phyloP scores from a whole-genome alignment of 1,140 invertebrate species.

The Drosophila willistoni region DNA sequence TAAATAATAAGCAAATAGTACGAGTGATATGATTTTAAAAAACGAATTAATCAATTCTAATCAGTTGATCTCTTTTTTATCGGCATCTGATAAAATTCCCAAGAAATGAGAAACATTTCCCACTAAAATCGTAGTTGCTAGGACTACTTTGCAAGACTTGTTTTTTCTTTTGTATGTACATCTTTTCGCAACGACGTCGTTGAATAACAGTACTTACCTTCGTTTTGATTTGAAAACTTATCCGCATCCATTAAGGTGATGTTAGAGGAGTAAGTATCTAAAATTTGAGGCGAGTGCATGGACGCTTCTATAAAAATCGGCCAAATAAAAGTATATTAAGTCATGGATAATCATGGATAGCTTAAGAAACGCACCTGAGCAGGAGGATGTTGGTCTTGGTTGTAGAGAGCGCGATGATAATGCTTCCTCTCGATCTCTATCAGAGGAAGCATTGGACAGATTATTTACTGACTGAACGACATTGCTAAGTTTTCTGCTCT shows the following conservation, averaged over 20 bases:
- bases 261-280: slow-evolving; percentile 60
- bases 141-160: too few relatives aligned
- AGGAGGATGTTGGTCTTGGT: slow-evolving; percentile 64
- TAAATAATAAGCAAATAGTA: too few relatives aligned
- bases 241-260: slow-evolving; percentile 48
- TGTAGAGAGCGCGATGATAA: slow-evolving; percentile 20
- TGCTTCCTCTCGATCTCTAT: slow-evolving; percentile 26
- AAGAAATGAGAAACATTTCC: too few relatives aligned
- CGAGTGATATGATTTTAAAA: too few relatives aligned
- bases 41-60: too few relatives aligned
- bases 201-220: slow-evolving; percentile 34
- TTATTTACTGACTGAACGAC: slow-evolving; percentile 40
- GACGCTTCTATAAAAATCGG: slow-evolving; percentile 57
- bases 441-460: slow-evolving; percentile 26
- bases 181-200: too few relatives aligned
- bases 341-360: neutral
- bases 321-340: neutral
- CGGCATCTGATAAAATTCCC: too few relatives aligned
- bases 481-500: slow-evolving; percentile 85
- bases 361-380: slow-evolving; percentile 58
- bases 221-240: slow-evolving; percentile 53
- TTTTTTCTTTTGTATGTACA: too few relatives aligned
- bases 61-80: too few relatives aligned
- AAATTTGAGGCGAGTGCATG: slow-evolving; percentile 58
- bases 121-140: too few relatives aligned